Conservation (phyloP, 1,140 invertebrate genomes). For the Drosophila takahashii region DNA sequence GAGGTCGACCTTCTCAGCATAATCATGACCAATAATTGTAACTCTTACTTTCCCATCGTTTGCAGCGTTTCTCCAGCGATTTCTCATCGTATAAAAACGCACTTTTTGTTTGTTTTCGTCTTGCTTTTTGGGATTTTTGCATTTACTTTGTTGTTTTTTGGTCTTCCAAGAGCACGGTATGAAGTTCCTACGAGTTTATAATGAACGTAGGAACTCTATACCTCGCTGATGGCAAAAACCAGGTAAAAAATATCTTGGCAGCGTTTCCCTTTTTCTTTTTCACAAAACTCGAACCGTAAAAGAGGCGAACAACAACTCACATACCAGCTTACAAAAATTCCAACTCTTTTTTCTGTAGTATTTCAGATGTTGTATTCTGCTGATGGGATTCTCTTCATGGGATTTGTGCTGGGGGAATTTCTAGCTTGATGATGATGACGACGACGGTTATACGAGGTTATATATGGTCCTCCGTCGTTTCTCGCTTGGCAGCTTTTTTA, state of each 20-base stretch:
- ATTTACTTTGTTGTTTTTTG: constrained; percentile 71
- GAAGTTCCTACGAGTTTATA: constrained; percentile 85
- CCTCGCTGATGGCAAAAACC: constrained; percentile 85
- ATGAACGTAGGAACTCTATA: constrained; percentile 85
- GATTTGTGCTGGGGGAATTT: constrained; percentile 40
- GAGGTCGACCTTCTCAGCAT: not conserved
- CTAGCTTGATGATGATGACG: constrained; percentile 23
- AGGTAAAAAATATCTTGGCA: constrained; percentile 70
- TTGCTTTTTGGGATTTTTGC: constrained; percentile 13
- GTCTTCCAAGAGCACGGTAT: constrained; percentile 85
- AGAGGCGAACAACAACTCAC: constrained; percentile 33
- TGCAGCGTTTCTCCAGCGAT: constrained; percentile 5
- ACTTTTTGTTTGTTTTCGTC: constrained; percentile 18
- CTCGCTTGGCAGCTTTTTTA: constrained; percentile 48
- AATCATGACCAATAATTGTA: not conserved
- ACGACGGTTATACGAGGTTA: constrained; percentile 25
- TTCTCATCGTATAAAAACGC: constrained; percentile 15
- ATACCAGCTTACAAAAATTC: constrained; percentile 55
- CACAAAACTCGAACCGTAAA: constrained; percentile 44
- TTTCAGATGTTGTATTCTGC: constrained; percentile 26
- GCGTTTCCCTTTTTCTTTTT: constrained; percentile 45
- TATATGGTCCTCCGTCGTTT: constrained; percentile 29
- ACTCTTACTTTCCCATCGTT: constrained; percentile 25
- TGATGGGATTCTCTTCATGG: constrained; percentile 37
- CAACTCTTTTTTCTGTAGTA: constrained; percentile 38